These are phyloP conservation scores for Leptinotarsa juncta DNA, from an alignment of 2,888 invertebrate genomes.

Conservation along the genomic window DNA sequence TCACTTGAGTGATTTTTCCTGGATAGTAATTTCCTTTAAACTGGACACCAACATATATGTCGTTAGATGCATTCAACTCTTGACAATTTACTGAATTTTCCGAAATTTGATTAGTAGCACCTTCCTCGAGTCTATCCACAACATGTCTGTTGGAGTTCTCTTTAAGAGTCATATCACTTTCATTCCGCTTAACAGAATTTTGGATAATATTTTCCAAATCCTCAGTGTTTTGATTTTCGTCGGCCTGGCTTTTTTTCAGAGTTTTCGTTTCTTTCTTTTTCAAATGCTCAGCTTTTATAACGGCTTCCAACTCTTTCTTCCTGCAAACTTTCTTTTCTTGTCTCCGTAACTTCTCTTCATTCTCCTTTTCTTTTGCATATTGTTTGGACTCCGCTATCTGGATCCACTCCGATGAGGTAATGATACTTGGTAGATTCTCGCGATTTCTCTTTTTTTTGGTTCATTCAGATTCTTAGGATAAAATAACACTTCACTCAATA, in stretches of 20 bases:
- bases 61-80: conserved; percentile 9
- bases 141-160: too few relatives aligned
- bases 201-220: too few relatives aligned
- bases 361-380: conserved; percentile 17
- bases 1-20: conserved; percentile 17
- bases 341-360: conserved; percentile 16
- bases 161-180: too few relatives aligned
- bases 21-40: not conserved
- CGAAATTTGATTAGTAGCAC: not conserved
- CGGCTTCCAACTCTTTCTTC: conserved; percentile 9
- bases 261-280: too few relatives aligned
- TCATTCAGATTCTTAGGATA: too few relatives aligned
- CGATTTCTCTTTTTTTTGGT: not conserved
- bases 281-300: not conserved
- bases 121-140: too few relatives aligned
- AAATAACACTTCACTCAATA: too few relatives aligned
- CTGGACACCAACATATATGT: conserved; percentile 7
- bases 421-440: conserved; percentile 14
- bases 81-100: not conserved
- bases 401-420: conserved; percentile 17
- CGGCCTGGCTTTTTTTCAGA: too few relatives aligned
- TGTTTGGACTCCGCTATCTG: conserved; percentile 20
- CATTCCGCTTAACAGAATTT: too few relatives aligned
- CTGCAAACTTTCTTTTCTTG: conserved; percentile 3
- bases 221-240: too few relatives aligned